Evolutionary conservation across 1,140 invertebrate species (phyloP), one percentile per base, ranked within the genome.

Genomic region (Ganaspis sp.): DNA sequence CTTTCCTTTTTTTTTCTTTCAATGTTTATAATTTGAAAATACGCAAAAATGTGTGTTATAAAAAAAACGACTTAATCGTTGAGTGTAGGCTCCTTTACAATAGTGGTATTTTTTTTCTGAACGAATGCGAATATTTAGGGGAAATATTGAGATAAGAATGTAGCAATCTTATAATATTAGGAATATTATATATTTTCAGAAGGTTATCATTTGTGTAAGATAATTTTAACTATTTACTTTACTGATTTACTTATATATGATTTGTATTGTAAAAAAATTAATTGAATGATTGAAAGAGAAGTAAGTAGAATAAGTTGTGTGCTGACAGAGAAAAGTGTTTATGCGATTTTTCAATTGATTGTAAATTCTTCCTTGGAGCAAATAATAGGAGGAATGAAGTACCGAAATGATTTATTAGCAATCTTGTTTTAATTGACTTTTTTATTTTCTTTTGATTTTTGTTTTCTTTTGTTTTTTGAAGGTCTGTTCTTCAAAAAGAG

Each of bases 251-350:
- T 21, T 19, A 54, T 54, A 19, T 49, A 12, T 54, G 9, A 58
- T 64, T 64, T 64, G 58, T 64, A 64, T n/a, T 64, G 58, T 64
- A 64, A 64, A 64, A 64, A 40, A 40, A 54, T 8, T 21, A 64
- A 29, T 64, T 29, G 58, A 64, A 15, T 26, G 23, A 26, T 15
- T 26, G 26, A 12, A 64, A 64, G 58, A 29, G 53, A 64, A 64
- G n/a, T 15, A 64, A 64, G 3, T 64, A 64, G 58, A n/a, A 26
- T 64, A 64, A 64, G 58, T 64, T 64, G 58, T 64, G 26, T 29
- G 26, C 5, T 8, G 12, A 29, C 23, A n/a, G 23, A 64, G 23
- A 26, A 64, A n/a, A 64, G 15, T n/a, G 26, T 64, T 29, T 64
- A 64, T 15, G 6, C 29, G 29, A 34, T 2, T 3, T 3, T 34